Evolutionary conservation across 2,797 vertebrate genomes (phyloP).

Genomic region (Pampus argenteus): DNA sequence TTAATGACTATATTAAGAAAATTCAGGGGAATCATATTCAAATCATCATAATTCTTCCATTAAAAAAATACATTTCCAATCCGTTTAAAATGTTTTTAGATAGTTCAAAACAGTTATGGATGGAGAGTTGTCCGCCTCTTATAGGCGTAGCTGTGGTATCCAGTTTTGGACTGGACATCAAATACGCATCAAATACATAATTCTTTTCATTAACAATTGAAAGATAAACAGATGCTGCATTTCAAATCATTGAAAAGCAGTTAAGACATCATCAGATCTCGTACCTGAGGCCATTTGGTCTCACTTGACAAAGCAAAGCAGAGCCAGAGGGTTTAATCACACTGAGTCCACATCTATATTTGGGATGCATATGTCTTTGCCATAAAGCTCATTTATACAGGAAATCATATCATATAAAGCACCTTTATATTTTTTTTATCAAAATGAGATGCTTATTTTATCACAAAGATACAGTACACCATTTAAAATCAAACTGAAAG

Average conservation of each 20-base stretch:
- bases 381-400: not conserved
- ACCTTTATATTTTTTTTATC: too few relatives aligned
- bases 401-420: conserved; percentile 17
- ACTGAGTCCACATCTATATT: conserved; percentile 18
- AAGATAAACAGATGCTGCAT: not conserved
- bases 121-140: not conserved
- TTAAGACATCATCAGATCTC: conserved; percentile 15
- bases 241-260: conserved; percentile 11
- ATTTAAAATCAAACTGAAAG: conserved; percentile 28
- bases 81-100: not conserved
- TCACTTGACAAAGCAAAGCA: conserved; percentile 28
- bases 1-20: not conserved
- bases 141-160: too few relatives aligned
- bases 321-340: conserved; percentile 20
- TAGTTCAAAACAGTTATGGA: not conserved
- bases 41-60: not conserved
- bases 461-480: conserved; percentile 42
- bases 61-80: not conserved
- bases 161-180: not conserved
- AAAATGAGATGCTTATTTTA: conserved; percentile 40
- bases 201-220: not conserved
- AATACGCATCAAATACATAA: not conserved
- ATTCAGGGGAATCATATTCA: not conserved
- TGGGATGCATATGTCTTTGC: conserved; percentile 7
- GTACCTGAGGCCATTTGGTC: conserved; percentile 15